Base-by-base conservation (phyloP, 2,888 invertebrate genomes). In the Tanytarsus gracilentus region DNA sequence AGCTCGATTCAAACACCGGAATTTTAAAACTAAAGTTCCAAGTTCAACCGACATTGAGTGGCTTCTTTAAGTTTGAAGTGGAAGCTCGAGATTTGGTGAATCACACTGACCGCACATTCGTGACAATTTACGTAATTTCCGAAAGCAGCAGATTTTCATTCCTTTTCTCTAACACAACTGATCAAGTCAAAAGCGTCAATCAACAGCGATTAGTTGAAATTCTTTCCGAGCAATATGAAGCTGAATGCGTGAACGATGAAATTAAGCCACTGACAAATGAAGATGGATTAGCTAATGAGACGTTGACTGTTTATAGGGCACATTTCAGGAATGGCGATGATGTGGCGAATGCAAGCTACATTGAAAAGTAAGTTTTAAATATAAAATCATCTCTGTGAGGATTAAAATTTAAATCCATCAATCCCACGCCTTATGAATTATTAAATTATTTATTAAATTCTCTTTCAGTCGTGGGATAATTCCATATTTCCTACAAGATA, bases 191-290 rank as follows among this genome's bases (percentile, higher is more conserved):
- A 21, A 7, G 2, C 4, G 21, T 11, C 5, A 30, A 58, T 29
- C 27, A 14, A 4, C 9, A 30, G n/a, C 11, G 3, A 11, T 14
- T 58, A 18, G 11, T 75, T 18, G 66, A 74, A 16, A 76, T 78
- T 7, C 78, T 84, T 64, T 70, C 75, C 23, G 65, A 69, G 1
- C 73, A 73, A 3, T 79, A 81, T 69, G 66, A 67, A 25, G 78
- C 79, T 72, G 73, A 71, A 39, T 83, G 83, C 68, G 79, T 79
- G 69, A 76, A 81, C 62, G 82, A 83, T 69, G 75, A 77, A 61
- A 75, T 80, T 60, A 67, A 75, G 48, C 73, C 72, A 1, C 71
- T 72, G 70, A 67, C 11, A 33, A 71, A 76, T 66, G 63, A 63
- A 23, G 65, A 64, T 53, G 78, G 78, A 49, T 67, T 71, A 8